A percentile compares a stretch with the other conserved stretches of the same genome.
These are phyloP conservation scores for Chrysocyon brachyurus DNA, from an alignment of 2,797 vertebrate species.

Conservation along the genomic window DNA sequence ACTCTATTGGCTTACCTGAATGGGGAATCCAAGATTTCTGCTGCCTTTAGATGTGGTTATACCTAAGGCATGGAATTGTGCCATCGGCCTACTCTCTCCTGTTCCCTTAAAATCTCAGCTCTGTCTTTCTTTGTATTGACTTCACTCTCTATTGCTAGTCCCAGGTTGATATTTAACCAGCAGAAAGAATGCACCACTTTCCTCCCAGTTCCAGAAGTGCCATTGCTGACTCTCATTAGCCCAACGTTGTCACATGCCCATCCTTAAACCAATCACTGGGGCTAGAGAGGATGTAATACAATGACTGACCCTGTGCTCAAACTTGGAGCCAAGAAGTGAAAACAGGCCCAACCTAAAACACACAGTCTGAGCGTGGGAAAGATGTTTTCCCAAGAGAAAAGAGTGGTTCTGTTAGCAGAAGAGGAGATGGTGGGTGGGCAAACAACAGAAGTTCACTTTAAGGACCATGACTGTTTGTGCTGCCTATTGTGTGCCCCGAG, in stretches of 20 bases:
- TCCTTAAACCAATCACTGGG: not conserved
- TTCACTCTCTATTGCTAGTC: conserved; percentile 1
- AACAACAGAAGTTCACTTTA: not conserved
- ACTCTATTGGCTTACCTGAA: not conserved
- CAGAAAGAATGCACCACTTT: not conserved
- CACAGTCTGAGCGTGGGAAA: not conserved
- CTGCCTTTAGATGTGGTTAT: not conserved
- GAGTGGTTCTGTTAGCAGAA: not conserved
- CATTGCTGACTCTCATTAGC: not conserved
- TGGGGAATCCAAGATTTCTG: not conserved
- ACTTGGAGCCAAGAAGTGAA: not conserved
- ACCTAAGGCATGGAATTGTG: not conserved
- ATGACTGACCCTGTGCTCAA: not conserved
- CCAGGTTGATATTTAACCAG: conserved; percentile 4
- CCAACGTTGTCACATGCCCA: not conserved
- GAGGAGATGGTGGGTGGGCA: not conserved
- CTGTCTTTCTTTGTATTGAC: not conserved
- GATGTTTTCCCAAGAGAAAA: not conserved
- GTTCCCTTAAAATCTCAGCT: not conserved
- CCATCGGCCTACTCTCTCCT: not conserved
- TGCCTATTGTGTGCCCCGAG: not conserved
- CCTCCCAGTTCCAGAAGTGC: not conserved
- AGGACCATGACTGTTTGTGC: not conserved
- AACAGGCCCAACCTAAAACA: not conserved
- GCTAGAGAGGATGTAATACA: not conserved